Base-by-base conservation (phyloP, 2,113 vertebrate species). In the Colistium nudipinnis region DNA sequence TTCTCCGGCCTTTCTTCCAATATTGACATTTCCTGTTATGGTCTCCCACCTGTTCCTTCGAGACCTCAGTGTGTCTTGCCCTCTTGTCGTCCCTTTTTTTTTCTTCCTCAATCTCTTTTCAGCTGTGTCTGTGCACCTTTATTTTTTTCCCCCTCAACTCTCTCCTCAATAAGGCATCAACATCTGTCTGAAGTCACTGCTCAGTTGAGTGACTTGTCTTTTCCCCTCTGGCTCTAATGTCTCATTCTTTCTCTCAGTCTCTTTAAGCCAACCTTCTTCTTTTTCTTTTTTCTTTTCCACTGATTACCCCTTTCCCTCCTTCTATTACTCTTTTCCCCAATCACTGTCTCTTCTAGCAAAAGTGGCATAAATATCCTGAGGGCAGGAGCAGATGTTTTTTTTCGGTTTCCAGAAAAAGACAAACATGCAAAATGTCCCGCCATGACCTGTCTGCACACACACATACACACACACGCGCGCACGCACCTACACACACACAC, bases 21-120 rank as follows among this genome's bases (percentile, higher is more conserved):
- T 56, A 80, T 83, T 80, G 76, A 87, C 74, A 68, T 74, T 68
- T 62, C 17, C 6, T 63, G 41, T 60, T 74, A 33, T 70, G 45
- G 33, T 70, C 17, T 41, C 27, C 48, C 30, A 63, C 43, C 47
- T 74, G 33, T 38, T 73, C 68, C 41, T 62, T 20, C 0, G 41
- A 72, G 69, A 55, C 60, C 53, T 31, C 55, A 27, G 43, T 24
- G 9, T 59, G 49, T 30, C 45, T 54, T 28, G 28, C 7, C 6
- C 4, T 48, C 28, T 51, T 8, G 2, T 65, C 67, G 70, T 69
- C 35, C 61, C n/a, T 63, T 76, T 66, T 47, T 27, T 30, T n/a
- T 63, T 76, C 63, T 47, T 27, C 25, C 25, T 13, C 27, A 16
- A 24, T n/a, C 36, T 36, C 51, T 31, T n/a, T 44, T 25, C 62